Evolutionary conservation across 2,797 vertebrate species (phyloP), one percentile per base, ranked within the genome.

Genomic region (Rhinophrynus dorsalis): DNA sequence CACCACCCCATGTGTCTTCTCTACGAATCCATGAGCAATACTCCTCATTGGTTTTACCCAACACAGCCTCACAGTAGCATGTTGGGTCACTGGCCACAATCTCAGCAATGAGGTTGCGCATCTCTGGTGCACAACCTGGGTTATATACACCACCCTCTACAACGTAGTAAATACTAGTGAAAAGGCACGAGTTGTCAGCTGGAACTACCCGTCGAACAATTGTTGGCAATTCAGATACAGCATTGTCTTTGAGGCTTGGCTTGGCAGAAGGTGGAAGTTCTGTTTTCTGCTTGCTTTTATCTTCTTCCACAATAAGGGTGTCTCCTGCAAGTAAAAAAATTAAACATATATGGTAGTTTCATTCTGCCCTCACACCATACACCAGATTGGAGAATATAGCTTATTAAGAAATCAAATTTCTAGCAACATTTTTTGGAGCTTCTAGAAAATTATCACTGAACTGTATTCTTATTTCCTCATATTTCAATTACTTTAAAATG

Each of bases 141-240:
- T 98, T 94, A 4, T 95, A 92, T 15, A 98, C 86, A 0, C 96
- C 97, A 0, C 97, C 97, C 80, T 98, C 97, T 66, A 97, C 93
- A 45, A 96, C 96, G 7, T 97, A 99, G 82, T 85, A 90, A 23
- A 99, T 88, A 20, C 97, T 99, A 79, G 96, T 98, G 84, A 99
- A 99, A 72, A 99, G 92, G 79, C 97, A 99, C 1, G 97, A 99
- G 82, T 99, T 99, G 84, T 99, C 97, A 0, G 97, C 97, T 0
- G 97, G 97, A 18, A 98, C 97, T 0, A 92, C 88, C 0, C 89
- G 89, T 9, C 97, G 91, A 5, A 84, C 81, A 48, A 99, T 88
- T 37, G 85, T 76, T 0, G 95, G 94, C 9, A 81, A 69, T 0
- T 79, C 67, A n/a, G 20, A 12, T 26, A 26, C 54, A 10, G 33